Conservation (phyloP, 2,888 invertebrate species). For the Stenodera caucasica region DNA sequence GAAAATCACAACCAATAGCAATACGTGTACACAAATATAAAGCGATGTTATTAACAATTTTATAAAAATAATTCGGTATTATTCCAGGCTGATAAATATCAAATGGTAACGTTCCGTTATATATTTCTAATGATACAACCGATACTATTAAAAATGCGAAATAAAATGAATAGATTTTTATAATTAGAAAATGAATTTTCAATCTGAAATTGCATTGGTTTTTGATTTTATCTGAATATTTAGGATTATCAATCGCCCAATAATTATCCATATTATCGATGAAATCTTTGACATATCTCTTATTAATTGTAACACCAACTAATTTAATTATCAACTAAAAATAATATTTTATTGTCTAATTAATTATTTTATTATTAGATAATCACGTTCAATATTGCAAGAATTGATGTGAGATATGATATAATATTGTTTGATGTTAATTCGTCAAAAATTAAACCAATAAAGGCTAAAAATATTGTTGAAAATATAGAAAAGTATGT, state of each 20-base stretch:
- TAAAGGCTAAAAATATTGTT: background rate
- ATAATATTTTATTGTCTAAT: background rate
- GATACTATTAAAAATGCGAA: background rate
- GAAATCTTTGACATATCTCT: background rate
- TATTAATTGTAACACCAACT: background rate
- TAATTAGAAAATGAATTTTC: background rate
- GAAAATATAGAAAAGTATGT: background rate
- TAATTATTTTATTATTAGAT: background rate
- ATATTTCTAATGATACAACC: background rate
- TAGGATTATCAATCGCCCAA: background rate
- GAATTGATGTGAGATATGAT: background rate
- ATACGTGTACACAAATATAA: background rate
- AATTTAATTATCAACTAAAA: background rate
- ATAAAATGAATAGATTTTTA: background rate
- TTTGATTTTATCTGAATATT: background rate
- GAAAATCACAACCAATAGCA: background rate
- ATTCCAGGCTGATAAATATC: background rate
- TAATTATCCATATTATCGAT: background rate
- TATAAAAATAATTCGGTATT: background rate
- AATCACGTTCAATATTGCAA: background rate
- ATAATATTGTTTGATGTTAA: background rate
- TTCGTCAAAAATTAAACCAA: background rate
- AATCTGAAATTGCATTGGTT: background rate
- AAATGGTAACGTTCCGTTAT: background rate
- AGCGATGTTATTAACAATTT: background rate